A percentile compares a stretch with the other conserved stretches of the same genome.
These are phyloP conservation scores for Bergia puertoricense DNA, from an alignment of 92 coral and sea anemone species.

Conservation along the genomic window DNA sequence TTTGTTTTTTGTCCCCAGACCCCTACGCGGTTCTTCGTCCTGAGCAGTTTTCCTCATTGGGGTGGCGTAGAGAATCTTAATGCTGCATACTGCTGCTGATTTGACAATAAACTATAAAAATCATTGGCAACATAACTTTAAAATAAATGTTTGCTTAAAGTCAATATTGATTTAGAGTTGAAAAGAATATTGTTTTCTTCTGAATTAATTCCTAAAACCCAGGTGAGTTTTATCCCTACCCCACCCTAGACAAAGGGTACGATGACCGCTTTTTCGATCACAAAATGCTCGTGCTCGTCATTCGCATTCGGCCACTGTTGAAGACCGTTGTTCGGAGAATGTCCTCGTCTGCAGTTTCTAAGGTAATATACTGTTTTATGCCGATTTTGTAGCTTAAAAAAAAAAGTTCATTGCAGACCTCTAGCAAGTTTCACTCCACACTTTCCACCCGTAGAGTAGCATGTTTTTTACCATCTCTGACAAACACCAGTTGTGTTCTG, in stretches of 20 bases:
- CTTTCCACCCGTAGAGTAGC: too few relatives aligned
- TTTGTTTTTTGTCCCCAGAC: conserved; percentile 6
- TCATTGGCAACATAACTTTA: neutral
- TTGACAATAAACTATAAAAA: too few relatives aligned
- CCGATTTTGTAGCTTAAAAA: too few relatives aligned
- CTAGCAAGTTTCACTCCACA: too few relatives aligned
- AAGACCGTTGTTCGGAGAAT: neutral
- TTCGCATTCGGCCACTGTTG: neutral
- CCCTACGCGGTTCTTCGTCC: neutral
- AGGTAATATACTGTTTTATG: neutral
- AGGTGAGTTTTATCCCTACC: neutral
- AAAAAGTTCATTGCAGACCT: too few relatives aligned
- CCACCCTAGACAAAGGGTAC: neutral
- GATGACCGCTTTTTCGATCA: neutral
- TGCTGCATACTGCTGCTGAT: neutral
- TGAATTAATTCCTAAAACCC: neutral
- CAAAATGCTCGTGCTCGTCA: neutral
- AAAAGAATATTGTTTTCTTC: neutral
- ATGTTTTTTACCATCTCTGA: too few relatives aligned
- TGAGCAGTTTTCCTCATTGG: neutral
- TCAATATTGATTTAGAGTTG: neutral
- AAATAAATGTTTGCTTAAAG: neutral
- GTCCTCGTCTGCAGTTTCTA: neutral
- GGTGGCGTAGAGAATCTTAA: neutral
- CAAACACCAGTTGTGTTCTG: too few relatives aligned